Evolutionary conservation across 1,140 invertebrate genomes (phyloP), one percentile per base, ranked within the genome.

Genomic region (Aphidius ervi): DNA sequence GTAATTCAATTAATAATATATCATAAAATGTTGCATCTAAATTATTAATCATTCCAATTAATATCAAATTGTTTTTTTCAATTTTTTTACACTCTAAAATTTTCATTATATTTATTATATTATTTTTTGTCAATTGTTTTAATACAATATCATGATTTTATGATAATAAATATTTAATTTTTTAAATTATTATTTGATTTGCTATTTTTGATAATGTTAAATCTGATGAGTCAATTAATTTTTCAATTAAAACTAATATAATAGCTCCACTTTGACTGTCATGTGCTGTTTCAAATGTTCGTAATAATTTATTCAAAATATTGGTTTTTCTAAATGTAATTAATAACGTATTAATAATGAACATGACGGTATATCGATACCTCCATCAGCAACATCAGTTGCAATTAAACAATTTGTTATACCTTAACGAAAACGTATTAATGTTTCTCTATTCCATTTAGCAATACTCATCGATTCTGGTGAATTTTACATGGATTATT

Each of bases 291-390:
- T 16, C 16, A 16, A 16, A 16, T 16, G 16, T n/a, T n/a, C n/a
- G n/a, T 16, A 16, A 16, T 16, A 16, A 16, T 16, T 16, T 16
- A 0, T 2, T n/a, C 1, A n/a, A 54, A 16, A 31, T 65, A 56
- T 6, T n/a, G 20, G 23, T 7, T 0, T 56, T 74, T 68, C 6
- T 46, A 65, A 10, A 4, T 0, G 80, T 10, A 71, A 56, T 78
- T 91, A 87, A 78, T 90, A 95, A 50, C 89, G 79, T 45, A 94
- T 74, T n/a, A 96, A 86, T 47, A 95, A 76, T 68, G 91, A 91
- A 73, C 93, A 95, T 55, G 84, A 82, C 1, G 89, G 88, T 45
- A 95, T 81, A 72, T 95, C 93, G n/a, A 95, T 82, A 8, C 92
- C 91, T 78, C 94, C 91, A 75, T 95, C 92, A 6, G 94, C 73